phyloP scores from a whole-genome alignment of 2,888 invertebrate species.

The Drosophila affinis region DNA sequence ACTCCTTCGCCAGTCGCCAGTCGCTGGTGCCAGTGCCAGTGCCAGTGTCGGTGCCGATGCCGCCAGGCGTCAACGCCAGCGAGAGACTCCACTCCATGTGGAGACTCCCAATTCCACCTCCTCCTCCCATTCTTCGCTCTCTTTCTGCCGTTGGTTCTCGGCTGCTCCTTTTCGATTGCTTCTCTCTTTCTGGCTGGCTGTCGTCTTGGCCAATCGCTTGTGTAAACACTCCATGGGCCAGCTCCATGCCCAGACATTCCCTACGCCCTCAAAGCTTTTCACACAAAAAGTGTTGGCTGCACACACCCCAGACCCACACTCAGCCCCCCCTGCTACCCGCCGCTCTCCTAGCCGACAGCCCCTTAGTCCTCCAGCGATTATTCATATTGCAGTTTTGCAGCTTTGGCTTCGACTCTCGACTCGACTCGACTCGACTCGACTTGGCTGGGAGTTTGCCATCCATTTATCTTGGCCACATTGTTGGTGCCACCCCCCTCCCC shows the following conservation, averaged over 20 bases:
- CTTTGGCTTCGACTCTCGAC: slow-evolving; percentile 38
- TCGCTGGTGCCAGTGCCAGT: slow-evolving; percentile 15
- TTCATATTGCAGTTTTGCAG: slow-evolving; percentile 71
- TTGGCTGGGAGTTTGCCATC: slow-evolving; percentile 50
- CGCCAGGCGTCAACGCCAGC: slow-evolving; percentile 9
- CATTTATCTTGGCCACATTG: slow-evolving; percentile 77
- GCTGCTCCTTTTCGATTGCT: slow-evolving; percentile 6
- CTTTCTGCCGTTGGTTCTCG: slow-evolving; percentile 48
- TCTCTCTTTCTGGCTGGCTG: slow-evolving; percentile 63
- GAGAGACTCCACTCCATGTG: slow-evolving; percentile 1
- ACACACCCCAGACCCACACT: slow-evolving; percentile 46
- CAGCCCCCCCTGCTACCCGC: neutral
- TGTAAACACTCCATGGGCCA: slow-evolving; percentile 78
- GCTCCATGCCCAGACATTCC: slow-evolving; percentile 28
- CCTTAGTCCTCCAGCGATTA: slow-evolving; percentile 57
- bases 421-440: neutral
- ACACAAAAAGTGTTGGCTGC: slow-evolving; percentile 74
- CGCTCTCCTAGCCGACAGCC: neutral
- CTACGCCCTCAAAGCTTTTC: slow-evolving; percentile 62
- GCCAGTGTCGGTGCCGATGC: slow-evolving; percentile 6
- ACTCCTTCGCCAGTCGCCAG: slow-evolving; percentile 80
- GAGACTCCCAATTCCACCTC: neutral
- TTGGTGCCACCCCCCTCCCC: slow-evolving; percentile 39
- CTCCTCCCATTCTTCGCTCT: slow-evolving; percentile 51
- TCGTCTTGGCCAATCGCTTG: slow-evolving; percentile 83